A percentile compares a stretch with the other conserved stretches of the same genome.
Evolutionary conservation across 2,113 vertebrate genomes (phyloP).

Genomic region (Periophthalmodon schlosseri): DNA sequence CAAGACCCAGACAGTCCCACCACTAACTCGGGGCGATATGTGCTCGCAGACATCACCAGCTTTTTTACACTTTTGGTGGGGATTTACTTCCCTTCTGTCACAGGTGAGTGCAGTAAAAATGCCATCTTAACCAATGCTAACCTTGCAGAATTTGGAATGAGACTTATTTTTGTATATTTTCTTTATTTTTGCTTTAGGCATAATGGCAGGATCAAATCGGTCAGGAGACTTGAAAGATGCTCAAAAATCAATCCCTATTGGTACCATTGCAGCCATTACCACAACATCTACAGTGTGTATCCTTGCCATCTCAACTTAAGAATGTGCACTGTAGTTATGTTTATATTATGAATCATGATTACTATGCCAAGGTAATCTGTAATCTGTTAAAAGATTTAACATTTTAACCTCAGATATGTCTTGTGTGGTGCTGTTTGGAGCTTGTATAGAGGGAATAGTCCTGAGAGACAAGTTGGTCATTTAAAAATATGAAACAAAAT

Average conservation of each 20-base stretch:
- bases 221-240: slow-evolving; percentile 94
- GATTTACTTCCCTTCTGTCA: slow-evolving; percentile 98
- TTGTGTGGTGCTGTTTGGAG: slow-evolving; percentile 89
- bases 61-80: slow-evolving; percentile 97
- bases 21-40: slow-evolving; percentile 85
- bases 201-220: slow-evolving; percentile 98
- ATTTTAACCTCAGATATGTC: slow-evolving; percentile 82
- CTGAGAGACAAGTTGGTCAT: slow-evolving; percentile 91
- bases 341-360: not conserved
- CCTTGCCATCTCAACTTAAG: slow-evolving; percentile 63
- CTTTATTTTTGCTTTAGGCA: slow-evolving; percentile 75
- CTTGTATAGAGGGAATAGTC: slow-evolving; percentile 94
- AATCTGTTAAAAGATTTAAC: slow-evolving; percentile 44
- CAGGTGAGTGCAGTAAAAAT: slow-evolving; percentile 78
- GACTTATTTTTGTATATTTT: not conserved
- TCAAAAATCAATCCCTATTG: slow-evolving; percentile 96
- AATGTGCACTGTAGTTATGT: not conserved
- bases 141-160: not conserved
- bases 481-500: not conserved
- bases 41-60: slow-evolving; percentile 93
- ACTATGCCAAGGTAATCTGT: not conserved
- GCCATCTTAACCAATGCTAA: not conserved
- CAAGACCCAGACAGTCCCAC: slow-evolving; percentile 63
- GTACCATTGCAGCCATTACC: slow-evolving; percentile 95
- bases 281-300: slow-evolving; percentile 98